A percentile compares a stretch with the other conserved stretches of the same genome.
Evolutionary conservation across 2,797 vertebrate species (phyloP).

Genomic region (Macrochelys suwanniensis): DNA sequence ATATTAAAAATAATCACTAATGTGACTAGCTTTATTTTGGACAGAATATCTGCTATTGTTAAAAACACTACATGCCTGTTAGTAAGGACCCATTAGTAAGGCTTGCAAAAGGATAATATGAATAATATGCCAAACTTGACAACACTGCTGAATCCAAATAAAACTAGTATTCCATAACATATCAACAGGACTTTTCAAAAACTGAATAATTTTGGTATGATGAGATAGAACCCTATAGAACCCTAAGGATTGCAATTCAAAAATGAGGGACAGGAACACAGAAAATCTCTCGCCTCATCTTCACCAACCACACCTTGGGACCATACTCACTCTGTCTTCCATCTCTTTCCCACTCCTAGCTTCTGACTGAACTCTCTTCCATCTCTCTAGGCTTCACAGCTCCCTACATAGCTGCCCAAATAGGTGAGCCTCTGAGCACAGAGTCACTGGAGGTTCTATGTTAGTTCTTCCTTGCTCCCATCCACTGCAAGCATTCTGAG

Average conservation of each 20-base stretch:
- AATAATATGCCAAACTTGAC: slow-evolving; percentile 30
- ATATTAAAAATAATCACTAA: slow-evolving; percentile 18
- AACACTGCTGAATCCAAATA: slow-evolving; percentile 4
- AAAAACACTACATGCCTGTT: not conserved
- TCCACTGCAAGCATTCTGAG: not conserved
- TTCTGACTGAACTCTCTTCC: accelerated
- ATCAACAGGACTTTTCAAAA: not conserved
- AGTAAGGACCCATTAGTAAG: not conserved
- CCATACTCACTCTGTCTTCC: not conserved
- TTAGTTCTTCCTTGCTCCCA: not conserved
- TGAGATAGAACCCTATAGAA: not conserved
- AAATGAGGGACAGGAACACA: not conserved
- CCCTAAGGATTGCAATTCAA: not conserved
- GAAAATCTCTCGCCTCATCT: not conserved
- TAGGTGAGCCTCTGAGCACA: not conserved
- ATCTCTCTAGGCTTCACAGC: not conserved
- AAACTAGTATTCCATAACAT: not conserved
- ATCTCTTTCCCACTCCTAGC: not conserved
- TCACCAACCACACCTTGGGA: not conserved
- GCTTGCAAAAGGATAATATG: slow-evolving; percentile 27
- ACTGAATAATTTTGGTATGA: not conserved
- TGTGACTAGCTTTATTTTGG: slow-evolving; percentile 30
- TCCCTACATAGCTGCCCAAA: not conserved
- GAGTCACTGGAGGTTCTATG: not conserved
- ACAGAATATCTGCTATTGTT: not conserved